Evolutionary conservation across 2,113 vertebrate genomes (phyloP).

Genomic region (Atrichornis clamosus): DNA sequence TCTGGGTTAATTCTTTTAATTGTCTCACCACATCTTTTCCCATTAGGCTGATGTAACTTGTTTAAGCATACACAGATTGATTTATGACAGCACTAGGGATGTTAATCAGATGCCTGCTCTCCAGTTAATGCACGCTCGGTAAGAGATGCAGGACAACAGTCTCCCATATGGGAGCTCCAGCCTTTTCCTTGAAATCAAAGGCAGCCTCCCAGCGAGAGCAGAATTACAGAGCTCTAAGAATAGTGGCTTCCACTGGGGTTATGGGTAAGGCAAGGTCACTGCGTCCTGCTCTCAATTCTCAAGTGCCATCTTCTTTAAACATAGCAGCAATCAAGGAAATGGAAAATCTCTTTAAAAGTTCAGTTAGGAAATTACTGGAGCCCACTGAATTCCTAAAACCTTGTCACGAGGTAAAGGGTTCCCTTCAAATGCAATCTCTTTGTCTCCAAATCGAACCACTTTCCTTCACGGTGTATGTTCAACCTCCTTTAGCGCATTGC

Average conservation of each 20-base stretch:
- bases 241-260: background rate
- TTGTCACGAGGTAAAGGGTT: background rate
- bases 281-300: background rate
- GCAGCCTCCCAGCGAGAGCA: background rate
- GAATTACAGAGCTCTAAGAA: background rate
- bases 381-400: background rate
- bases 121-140: background rate
- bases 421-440: background rate
- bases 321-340: slow-evolving; percentile 23
- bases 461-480: background rate
- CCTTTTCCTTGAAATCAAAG: background rate
- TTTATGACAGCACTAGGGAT: slow-evolving; percentile 28
- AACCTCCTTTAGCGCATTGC: background rate
- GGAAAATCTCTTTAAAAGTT: slow-evolving; percentile 16
- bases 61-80: slow-evolving; percentile 54
- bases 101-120: slow-evolving; percentile 39
- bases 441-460: background rate
- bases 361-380: background rate
- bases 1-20: slow-evolving; percentile 69
- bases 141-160: background rate
- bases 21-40: slow-evolving; percentile 58
- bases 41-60: slow-evolving; percentile 52
- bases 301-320: slow-evolving; percentile 23
- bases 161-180: background rate
- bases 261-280: background rate